Evolutionary conservation across 2,888 invertebrate species (phyloP).

Genomic region (Pristionchus exspectatus): DNA sequence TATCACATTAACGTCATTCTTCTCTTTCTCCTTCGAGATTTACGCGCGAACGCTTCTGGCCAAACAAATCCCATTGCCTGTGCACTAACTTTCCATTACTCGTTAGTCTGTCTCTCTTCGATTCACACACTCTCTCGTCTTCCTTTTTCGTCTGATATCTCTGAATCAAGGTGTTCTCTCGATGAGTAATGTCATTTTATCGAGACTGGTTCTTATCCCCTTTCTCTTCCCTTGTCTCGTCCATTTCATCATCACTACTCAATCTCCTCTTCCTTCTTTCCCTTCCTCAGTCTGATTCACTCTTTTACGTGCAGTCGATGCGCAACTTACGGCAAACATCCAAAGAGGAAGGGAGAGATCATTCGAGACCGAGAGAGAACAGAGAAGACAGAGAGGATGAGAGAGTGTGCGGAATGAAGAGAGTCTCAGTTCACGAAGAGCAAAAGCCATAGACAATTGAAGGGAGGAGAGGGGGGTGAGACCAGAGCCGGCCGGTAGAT

Average conservation of each 20-base stretch:
- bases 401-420: constrained; percentile 10
- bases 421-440: background rate
- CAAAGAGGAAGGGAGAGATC: background rate
- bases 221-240: background rate
- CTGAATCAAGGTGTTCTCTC: constrained; percentile 17
- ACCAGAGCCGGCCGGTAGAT: constrained; percentile 27
- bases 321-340: constrained; percentile 41
- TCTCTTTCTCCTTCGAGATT: constrained; percentile 18
- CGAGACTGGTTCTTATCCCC: constrained; percentile 31
- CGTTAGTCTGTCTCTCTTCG: background rate
- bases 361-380: constrained; percentile 42
- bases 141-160: background rate
- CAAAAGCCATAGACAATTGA: constrained; percentile 1
- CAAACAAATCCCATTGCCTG: constrained; percentile 14
- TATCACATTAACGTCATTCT: constrained; percentile 37
- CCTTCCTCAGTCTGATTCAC: constrained; percentile 23
- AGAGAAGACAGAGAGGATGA: constrained; percentile 2
- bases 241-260: constrained; percentile 22
- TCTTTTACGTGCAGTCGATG: constrained; percentile 26
- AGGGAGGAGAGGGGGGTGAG: constrained; percentile 22
- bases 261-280: background rate
- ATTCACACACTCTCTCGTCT: constrained; percentile 26
- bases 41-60: constrained; percentile 41
- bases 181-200: background rate
- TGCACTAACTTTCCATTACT: constrained; percentile 23